Conservation (phyloP, 1,140 invertebrate genomes). For the Magallana gigas region DNA sequence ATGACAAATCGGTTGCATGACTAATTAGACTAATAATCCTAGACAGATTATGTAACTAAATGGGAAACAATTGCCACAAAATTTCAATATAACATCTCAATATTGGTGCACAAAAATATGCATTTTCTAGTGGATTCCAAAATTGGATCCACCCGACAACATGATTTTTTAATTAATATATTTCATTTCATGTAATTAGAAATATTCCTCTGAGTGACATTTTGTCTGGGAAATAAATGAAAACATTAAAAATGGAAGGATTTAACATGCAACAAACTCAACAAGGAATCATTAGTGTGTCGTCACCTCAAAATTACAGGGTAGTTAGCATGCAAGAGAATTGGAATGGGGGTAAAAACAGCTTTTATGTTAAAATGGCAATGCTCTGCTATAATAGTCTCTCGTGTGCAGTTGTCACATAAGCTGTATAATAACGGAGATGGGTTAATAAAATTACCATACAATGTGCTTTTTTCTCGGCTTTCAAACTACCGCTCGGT, state of each 20-base stretch:
- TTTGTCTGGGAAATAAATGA: slow-evolving; percentile 2
- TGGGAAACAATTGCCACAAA: slow-evolving; percentile 15
- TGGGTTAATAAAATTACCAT: slow-evolving; percentile 60
- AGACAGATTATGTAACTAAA: slow-evolving; percentile 29
- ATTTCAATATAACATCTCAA: slow-evolving; percentile 20
- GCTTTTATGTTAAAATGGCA: slow-evolving; percentile 17
- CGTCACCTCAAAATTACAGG: neutral
- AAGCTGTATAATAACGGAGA: slow-evolving; percentile 42
- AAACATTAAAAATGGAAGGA: neutral
- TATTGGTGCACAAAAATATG: slow-evolving; percentile 14
- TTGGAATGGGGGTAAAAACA: neutral
- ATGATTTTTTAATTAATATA: neutral
- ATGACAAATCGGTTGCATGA: slow-evolving; percentile 30
- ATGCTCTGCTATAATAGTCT: slow-evolving; percentile 50
- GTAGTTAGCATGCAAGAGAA: slow-evolving; percentile 22
- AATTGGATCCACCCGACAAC: neutral
- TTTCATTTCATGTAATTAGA: neutral
- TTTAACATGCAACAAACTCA: slow-evolving; percentile 3
- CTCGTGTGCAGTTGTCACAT: slow-evolving; percentile 56
- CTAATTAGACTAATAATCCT: slow-evolving; percentile 3
- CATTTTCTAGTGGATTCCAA: neutral
- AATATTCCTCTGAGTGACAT: neutral
- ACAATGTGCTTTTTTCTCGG: slow-evolving; percentile 35
- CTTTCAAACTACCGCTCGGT: neutral
- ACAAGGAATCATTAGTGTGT: neutral